Conservation (phyloP, 2,888 invertebrate species). For the Temnothorax rugatulus region DNA sequence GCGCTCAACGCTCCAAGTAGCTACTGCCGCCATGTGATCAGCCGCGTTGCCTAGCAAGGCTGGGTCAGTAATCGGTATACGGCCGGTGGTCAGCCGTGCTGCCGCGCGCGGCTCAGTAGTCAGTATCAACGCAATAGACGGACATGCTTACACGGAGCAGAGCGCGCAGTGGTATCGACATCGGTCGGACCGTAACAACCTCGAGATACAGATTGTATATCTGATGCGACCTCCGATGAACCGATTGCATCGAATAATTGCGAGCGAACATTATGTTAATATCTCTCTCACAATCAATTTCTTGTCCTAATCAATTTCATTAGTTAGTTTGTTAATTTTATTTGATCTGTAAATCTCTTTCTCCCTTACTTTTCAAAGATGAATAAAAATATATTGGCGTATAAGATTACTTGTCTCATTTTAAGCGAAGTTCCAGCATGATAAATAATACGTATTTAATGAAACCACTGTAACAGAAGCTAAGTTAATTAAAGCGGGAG, state of each 20-base stretch:
- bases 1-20: slow-evolving; percentile 10
- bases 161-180: slow-evolving; percentile 24
- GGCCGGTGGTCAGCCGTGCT: not conserved
- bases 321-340: not conserved
- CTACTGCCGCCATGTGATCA: slow-evolving; percentile 20
- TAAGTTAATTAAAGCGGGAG: slow-evolving; percentile 46
- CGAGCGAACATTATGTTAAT: not conserved
- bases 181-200: slow-evolving; percentile 6
- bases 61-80: slow-evolving; percentile 17
- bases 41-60: not conserved
- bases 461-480: slow-evolving; percentile 22
- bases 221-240: slow-evolving; percentile 11
- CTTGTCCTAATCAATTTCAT: not conserved
- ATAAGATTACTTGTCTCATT: not conserved
- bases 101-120: slow-evolving; percentile 35
- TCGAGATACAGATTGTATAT: slow-evolving; percentile 1
- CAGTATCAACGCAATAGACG: slow-evolving; percentile 29
- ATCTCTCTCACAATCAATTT: not conserved
- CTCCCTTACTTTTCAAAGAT: not conserved
- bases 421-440: not conserved
- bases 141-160: slow-evolving; percentile 15
- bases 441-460: slow-evolving; percentile 41
- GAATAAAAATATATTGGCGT: slow-evolving; percentile 32
- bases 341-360: not conserved
- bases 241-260: not conserved